Percentiles rank a stretch among this genome's conserved stretches.
Evolutionary conservation across 2,888 invertebrate genomes (phyloP).

Genomic region (Polydrusus pterygomalis): DNA sequence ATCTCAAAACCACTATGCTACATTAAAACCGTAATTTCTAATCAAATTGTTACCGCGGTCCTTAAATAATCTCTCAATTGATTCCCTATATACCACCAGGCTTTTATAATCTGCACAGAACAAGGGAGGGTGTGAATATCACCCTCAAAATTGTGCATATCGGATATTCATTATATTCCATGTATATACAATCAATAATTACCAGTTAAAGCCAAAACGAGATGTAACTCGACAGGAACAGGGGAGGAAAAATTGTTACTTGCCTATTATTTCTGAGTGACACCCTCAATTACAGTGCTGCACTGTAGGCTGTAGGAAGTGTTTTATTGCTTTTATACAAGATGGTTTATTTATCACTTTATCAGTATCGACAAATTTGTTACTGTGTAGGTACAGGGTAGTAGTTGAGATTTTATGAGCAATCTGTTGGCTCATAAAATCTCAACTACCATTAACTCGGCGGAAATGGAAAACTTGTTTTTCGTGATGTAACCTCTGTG

Average conservation of each 20-base stretch:
- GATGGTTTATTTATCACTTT: too few relatives aligned
- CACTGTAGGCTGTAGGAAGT: neutral
- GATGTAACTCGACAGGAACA: constrained; percentile 53
- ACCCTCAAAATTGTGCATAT: constrained; percentile 52
- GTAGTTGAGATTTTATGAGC: too few relatives aligned
- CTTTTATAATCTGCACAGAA: constrained; percentile 28
- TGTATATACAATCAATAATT: constrained; percentile 57
- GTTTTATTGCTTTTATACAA: neutral
- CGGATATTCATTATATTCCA: constrained; percentile 45
- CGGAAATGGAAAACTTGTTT: too few relatives aligned
- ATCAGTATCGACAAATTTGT: too few relatives aligned
- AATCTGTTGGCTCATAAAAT: too few relatives aligned
- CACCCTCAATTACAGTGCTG: constrained; percentile 32
- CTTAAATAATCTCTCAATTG: constrained; percentile 42
- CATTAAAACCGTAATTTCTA: constrained; percentile 8
- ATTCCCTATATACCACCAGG: constrained; percentile 30
- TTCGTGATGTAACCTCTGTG: too few relatives aligned
- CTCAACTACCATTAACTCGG: too few relatives aligned
- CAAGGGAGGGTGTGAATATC: constrained; percentile 52
- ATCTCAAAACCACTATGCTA: constrained; percentile 12
- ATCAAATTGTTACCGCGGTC: constrained; percentile 41
- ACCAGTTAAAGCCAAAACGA: constrained; percentile 56
- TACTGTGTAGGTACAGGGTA: too few relatives aligned
- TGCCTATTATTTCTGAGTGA: constrained; percentile 26
- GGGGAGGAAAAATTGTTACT: constrained; percentile 42